Percentiles rank a stretch among this genome's conserved stretches.
Evolutionary conservation across 2,797 vertebrate genomes (phyloP).

Genomic region (Botia almorhae): DNA sequence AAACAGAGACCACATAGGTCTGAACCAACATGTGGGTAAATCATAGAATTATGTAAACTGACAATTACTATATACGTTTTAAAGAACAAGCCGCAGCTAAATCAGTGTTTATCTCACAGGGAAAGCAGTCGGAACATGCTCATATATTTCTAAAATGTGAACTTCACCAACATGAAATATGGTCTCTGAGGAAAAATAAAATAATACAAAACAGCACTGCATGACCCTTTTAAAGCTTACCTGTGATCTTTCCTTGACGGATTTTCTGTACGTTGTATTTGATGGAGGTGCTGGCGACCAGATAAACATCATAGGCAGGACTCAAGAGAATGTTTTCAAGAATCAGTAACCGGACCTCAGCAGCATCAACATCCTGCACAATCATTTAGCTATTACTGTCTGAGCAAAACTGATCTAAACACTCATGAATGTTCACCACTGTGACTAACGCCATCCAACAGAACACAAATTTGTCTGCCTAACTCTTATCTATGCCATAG

Average conservation of each 20-base stretch:
- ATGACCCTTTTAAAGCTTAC: conserved; percentile 67
- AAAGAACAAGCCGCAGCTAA: too few relatives aligned
- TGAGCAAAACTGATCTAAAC: not conserved
- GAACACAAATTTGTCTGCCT: not conserved
- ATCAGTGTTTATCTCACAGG: too few relatives aligned
- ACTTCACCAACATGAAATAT: not conserved
- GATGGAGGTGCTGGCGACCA: conserved; percentile 89
- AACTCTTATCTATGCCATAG: too few relatives aligned
- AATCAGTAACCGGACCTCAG: conserved; percentile 92
- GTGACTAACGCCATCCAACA: not conserved
- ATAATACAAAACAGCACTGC: not conserved
- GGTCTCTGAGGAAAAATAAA: not conserved
- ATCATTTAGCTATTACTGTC: not conserved
- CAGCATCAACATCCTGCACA: conserved; percentile 87
- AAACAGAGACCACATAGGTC: too few relatives aligned
- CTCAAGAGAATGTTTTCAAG: conserved; percentile 96
- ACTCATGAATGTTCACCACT: not conserved
- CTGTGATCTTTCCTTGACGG: conserved; percentile 91
- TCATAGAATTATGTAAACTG: too few relatives aligned
- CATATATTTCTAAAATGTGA: too few relatives aligned
- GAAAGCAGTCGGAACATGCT: too few relatives aligned
- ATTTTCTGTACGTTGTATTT: conserved; percentile 93
- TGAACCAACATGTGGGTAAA: too few relatives aligned
- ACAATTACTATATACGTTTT: too few relatives aligned
- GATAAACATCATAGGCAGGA: conserved; percentile 88